A percentile compares a stretch with the other conserved stretches of the same genome.
phyloP scores from a whole-genome alignment of 1,140 invertebrate species.

The Spodoptera litura region DNA sequence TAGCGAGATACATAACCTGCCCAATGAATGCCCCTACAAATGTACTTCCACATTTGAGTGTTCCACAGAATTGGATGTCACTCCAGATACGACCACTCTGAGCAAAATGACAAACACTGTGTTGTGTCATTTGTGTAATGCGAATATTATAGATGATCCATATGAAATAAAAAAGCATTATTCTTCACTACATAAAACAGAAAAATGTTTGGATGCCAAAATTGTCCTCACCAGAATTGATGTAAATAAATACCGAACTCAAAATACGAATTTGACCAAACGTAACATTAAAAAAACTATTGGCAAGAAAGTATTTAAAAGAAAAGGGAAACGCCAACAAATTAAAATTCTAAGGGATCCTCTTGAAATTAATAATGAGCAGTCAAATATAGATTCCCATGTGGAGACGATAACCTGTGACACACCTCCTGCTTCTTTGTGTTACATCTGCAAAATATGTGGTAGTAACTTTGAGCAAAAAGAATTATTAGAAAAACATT shows the following conservation, averaged over 20 bases:
- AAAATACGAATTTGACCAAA: constrained; percentile 51
- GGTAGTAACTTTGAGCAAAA: constrained; percentile 82
- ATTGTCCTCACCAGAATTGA: constrained; percentile 62
- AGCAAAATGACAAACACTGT: constrained; percentile 49
- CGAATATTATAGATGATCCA: constrained; percentile 68
- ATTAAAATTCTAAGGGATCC: background rate
- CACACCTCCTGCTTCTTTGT: no score
- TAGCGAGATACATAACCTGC: constrained; percentile 59
- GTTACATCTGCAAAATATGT: constrained; percentile 86
- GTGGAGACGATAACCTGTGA: no score
- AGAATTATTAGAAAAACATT: constrained; percentile 84
- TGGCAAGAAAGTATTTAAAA: constrained; percentile 46
- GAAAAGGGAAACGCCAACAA: constrained; percentile 1
- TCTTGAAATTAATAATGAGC: constrained; percentile 41
- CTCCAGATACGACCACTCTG: background rate
- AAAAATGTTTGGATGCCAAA: constrained; percentile 72
- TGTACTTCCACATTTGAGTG: constrained; percentile 52
- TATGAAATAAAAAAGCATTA: constrained; percentile 73
- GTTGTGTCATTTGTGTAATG: constrained; percentile 71
- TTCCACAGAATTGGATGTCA: constrained; percentile 22
- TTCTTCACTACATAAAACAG: constrained; percentile 64
- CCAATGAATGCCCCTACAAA: constrained; percentile 68
- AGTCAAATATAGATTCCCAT: no score
- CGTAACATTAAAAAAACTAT: constrained; percentile 50
- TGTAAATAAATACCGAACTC: constrained; percentile 52